Conservation (phyloP, 2,113 vertebrate genomes). For the Ailuropoda melanoleuca region DNA sequence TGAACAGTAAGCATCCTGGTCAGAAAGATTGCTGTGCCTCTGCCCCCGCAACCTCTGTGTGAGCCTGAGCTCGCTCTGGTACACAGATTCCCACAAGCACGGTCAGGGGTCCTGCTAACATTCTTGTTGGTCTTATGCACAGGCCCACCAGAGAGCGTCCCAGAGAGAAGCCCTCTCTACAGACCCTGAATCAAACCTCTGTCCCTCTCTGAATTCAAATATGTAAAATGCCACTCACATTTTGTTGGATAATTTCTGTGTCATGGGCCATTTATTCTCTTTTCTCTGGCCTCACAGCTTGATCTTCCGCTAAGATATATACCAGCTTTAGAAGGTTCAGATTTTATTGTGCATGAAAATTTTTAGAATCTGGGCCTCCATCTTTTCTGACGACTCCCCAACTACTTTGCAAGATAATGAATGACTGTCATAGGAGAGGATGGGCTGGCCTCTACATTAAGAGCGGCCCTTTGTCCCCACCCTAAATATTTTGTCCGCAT, state of each 20-base stretch:
- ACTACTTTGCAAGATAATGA: not conserved
- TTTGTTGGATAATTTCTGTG: slow-evolving; percentile 54
- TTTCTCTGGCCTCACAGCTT: slow-evolving; percentile 1
- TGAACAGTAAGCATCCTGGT: not conserved
- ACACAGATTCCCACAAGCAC: not conserved
- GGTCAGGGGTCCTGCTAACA: not conserved
- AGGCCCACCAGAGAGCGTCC: not conserved
- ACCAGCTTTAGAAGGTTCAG: slow-evolving; percentile 25
- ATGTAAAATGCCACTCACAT: slow-evolving; percentile 10
- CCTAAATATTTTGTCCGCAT: too few relatives aligned
- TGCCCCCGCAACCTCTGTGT: not conserved
- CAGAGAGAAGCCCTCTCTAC: slow-evolving; percentile 6
- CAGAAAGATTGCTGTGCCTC: too few relatives aligned
- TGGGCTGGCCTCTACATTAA: not conserved
- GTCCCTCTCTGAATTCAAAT: not conserved
- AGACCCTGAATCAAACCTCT: not conserved
- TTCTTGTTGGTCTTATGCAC: not conserved
- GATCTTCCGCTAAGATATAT: not conserved
- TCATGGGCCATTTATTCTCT: slow-evolving; percentile 36
- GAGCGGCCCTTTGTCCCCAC: not conserved
- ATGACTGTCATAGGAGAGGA: not conserved
- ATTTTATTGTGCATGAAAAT: slow-evolving; percentile 50
- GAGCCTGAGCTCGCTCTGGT: not conserved
- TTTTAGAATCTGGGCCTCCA: slow-evolving; percentile 16
- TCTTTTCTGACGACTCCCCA: not conserved